Evolutionary conservation across 2,888 invertebrate genomes (phyloP).

Genomic region (Hirtodrosophila duncani): DNA sequence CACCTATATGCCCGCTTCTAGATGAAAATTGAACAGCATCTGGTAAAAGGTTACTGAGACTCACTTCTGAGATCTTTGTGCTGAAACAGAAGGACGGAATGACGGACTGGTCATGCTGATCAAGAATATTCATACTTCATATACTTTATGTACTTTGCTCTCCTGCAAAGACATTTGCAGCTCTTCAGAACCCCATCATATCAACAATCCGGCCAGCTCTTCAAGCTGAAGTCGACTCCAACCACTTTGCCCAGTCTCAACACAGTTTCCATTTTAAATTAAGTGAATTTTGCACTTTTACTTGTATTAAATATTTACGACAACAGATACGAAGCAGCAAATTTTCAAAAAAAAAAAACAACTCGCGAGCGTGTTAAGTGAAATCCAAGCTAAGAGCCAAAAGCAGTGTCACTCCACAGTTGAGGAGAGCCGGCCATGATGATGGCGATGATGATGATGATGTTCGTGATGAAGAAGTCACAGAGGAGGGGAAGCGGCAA

Average conservation of each 20-base stretch:
- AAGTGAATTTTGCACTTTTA: conserved; percentile 67
- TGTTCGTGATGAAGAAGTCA: background rate
- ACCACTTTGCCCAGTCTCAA: conserved; percentile 7
- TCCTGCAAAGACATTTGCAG: no score
- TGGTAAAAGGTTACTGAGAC: no score
- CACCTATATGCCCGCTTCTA: no score
- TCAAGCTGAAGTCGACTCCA: no score
- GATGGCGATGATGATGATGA: conserved; percentile 7
- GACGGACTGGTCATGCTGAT: no score
- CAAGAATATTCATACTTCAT: no score
- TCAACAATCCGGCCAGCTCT: no score
- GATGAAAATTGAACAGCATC: no score
- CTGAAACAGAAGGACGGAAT: no score
- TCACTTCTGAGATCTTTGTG: no score
- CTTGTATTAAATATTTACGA: conserved; percentile 62
- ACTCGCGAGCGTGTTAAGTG: conserved; percentile 36
- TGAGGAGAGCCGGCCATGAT: conserved; percentile 11
- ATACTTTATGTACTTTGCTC: no score
- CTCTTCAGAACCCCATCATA: no score
- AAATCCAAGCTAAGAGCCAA: conserved; percentile 47
- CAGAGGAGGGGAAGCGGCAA: conserved; percentile 27
- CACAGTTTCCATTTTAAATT: conserved; percentile 46
- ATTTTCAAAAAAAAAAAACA: conserved; percentile 33
- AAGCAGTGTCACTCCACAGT: conserved; percentile 36
- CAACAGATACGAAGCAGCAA: conserved; percentile 41